phyloP scores from a whole-genome alignment of 1,140 invertebrate genomes.

The Sycophila sp. region DNA sequence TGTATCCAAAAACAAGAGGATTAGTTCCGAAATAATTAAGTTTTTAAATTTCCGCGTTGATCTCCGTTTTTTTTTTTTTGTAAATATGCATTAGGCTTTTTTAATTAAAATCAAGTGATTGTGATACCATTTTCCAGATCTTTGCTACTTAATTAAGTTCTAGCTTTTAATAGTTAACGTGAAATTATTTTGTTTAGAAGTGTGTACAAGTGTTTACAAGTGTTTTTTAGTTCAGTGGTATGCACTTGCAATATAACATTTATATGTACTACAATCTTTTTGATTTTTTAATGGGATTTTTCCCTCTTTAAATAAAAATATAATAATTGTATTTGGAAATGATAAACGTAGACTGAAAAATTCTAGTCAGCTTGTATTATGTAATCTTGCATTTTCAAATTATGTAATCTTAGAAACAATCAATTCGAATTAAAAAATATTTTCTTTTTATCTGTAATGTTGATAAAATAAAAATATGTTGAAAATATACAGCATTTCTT shows the following conservation, averaged over 20 bases:
- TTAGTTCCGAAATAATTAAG: slow-evolving; percentile 73
- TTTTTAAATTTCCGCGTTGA: too few species aligned
- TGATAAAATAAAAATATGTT: slow-evolving; percentile 6
- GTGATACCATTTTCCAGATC: neutral
- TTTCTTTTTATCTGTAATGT: neutral
- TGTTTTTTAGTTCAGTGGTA: too few species aligned
- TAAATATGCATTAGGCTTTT: slow-evolving; percentile 41
- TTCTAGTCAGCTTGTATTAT: slow-evolving; percentile 58
- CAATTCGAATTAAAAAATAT: neutral
- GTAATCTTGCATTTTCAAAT: slow-evolving; percentile 48
- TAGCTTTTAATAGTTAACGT: too few species aligned
- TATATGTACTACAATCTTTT: neutral
- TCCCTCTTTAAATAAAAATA: too few species aligned
- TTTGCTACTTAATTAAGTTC: too few species aligned
- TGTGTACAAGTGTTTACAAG: too few species aligned
- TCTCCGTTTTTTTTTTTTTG: slow-evolving; percentile 25
- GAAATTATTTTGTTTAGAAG: too few species aligned
- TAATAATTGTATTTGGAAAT: neutral
- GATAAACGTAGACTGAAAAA: slow-evolving; percentile 52
- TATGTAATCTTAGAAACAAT: neutral
- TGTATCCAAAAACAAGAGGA: slow-evolving; percentile 70
- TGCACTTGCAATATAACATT: too few species aligned
- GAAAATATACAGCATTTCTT: neutral
- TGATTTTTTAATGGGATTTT: neutral
- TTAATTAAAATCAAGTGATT: neutral